Percentiles rank a stretch among this genome's conserved stretches.
Evolutionary conservation across 2,797 vertebrate genomes (phyloP).

Genomic region (Mycteria americana): DNA sequence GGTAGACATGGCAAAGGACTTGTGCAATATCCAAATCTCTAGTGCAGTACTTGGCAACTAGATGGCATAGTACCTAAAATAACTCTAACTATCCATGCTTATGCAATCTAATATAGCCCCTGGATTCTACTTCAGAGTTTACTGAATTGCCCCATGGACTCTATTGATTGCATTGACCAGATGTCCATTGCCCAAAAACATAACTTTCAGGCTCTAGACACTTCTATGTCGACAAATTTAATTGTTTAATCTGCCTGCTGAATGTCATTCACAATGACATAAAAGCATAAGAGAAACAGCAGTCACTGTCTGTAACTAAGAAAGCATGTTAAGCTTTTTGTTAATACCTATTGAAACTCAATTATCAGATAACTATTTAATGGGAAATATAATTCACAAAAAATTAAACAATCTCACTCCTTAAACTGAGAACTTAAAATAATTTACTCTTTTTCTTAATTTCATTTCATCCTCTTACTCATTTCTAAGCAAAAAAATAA

Average conservation of each 20-base stretch:
- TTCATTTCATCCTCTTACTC: neutral
- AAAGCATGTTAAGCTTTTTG: neutral
- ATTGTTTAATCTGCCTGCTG: neutral
- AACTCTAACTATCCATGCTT: neutral
- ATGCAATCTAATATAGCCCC: neutral
- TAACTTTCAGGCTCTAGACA: neutral
- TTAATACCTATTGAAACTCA: neutral
- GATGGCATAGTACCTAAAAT: neutral
- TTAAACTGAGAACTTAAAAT: neutral
- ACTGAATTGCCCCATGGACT: neutral
- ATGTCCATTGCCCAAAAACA: neutral
- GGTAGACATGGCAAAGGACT: neutral
- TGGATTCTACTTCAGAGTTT: neutral
- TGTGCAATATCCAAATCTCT: neutral
- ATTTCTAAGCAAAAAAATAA: neutral
- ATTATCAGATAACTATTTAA: neutral
- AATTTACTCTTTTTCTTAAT: neutral
- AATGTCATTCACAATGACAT: neutral
- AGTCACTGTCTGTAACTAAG: neutral
- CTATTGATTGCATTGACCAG: neutral
- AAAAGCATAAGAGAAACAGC: neutral
- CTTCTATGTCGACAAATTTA: neutral
- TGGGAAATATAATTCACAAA: neutral
- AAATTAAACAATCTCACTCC: neutral
- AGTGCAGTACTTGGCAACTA: neutral